phyloP scores from a whole-genome alignment of 2,888 invertebrate species.

The Hirtodrosophila cameraria region DNA sequence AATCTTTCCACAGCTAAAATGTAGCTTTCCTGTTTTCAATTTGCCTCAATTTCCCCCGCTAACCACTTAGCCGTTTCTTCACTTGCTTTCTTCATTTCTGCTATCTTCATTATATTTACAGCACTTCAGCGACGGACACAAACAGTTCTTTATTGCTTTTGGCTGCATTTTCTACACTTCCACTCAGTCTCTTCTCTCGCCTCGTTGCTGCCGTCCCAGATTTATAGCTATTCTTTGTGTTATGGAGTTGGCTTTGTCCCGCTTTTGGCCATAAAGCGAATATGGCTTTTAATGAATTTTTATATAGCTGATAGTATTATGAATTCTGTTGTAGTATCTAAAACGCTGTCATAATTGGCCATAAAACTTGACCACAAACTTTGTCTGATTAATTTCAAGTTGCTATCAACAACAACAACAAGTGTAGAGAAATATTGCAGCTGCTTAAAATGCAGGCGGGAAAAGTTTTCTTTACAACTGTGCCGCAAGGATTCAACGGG shows the following conservation, averaged over 20 bases:
- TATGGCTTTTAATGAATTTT: constrained; percentile 38
- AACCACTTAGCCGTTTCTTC: not conserved
- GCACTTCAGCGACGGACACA: not conserved
- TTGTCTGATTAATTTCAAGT: constrained; percentile 59
- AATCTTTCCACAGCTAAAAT: no score
- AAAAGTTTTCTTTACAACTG: constrained; percentile 38
- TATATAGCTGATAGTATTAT: constrained; percentile 4
- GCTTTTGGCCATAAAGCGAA: constrained; percentile 11
- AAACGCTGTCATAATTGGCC: constrained; percentile 57
- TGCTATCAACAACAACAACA: not conserved
- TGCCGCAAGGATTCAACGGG: not conserved
- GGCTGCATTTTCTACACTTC: not conserved
- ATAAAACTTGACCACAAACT: constrained; percentile 59
- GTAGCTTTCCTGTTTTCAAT: constrained; percentile 17
- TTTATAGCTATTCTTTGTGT: not conserved
- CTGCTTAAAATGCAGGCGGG: constrained; percentile 40
- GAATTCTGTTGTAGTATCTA: constrained; percentile 9
- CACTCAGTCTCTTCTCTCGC: not conserved
- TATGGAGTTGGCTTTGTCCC: no score
- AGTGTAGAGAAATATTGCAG: constrained; percentile 14
- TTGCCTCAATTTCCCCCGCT: constrained; percentile 29
- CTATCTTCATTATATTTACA: constrained; percentile 12
- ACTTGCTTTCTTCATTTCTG: not conserved
- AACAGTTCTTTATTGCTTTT: constrained; percentile 5
- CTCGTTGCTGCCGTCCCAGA: not conserved